Conservation (phyloP, 2,113 vertebrate species). For the Alethe castanea region DNA sequence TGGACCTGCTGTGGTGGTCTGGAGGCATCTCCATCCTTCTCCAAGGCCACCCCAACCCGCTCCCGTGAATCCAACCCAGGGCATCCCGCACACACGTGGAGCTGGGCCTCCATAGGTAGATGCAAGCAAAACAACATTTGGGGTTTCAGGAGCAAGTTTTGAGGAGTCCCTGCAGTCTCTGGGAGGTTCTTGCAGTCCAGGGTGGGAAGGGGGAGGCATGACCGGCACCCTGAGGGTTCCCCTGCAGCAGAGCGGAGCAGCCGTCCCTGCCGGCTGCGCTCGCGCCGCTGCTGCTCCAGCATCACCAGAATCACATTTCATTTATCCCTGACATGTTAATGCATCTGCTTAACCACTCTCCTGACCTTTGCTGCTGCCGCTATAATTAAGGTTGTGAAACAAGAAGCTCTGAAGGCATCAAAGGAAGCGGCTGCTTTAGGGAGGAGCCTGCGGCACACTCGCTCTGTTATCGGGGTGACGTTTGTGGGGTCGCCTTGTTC, state of each 20-base stretch:
- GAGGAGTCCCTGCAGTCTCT: background rate
- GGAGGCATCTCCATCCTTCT: background rate
- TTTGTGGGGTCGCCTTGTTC: background rate
- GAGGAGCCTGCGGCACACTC: background rate
- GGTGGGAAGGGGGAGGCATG: background rate
- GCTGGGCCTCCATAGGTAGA: background rate
- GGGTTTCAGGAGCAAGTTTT: background rate
- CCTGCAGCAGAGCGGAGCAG: background rate
- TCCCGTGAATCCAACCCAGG: accelerated
- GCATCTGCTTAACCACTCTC: slow-evolving; percentile 46
- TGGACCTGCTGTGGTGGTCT: background rate
- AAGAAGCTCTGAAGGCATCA: slow-evolving; percentile 58
- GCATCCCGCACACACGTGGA: accelerated
- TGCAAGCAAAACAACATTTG: background rate
- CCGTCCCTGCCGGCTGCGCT: background rate
- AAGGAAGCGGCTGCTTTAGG: slow-evolving; percentile 6
- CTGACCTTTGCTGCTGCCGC: slow-evolving; percentile 52
- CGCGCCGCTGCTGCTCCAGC: background rate
- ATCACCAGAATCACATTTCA: slow-evolving; percentile 46
- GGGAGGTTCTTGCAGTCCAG: background rate
- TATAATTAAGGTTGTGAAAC: slow-evolving; percentile 66
- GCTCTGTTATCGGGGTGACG: background rate
- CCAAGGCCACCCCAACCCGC: background rate
- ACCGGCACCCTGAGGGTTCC: background rate
- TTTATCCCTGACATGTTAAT: slow-evolving; percentile 56